Base-by-base conservation (phyloP, 2,888 invertebrate species). In the Abscondita cerata region DNA sequence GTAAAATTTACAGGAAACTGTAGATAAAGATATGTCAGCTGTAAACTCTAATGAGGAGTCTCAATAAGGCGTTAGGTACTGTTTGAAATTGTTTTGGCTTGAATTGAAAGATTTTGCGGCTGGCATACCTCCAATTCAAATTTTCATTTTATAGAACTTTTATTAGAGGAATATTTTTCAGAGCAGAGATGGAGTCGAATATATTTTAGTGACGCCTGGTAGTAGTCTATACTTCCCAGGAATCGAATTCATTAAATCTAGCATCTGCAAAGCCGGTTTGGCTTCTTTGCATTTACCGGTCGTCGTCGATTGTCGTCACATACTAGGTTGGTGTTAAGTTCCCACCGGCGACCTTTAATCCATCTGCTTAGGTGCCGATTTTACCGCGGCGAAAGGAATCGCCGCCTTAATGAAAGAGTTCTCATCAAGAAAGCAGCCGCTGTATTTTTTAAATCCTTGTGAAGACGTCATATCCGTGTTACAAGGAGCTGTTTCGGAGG, bases 371-470 rank as follows among this genome's bases (percentile, higher is more conserved):
- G 92, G 91, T 34, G 91, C 92, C 0, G 94, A 94, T 81, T 94
- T 93, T 76, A 94, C 93, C 5, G 93, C 93, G 13, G 93, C 93
- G 0, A 91, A 92, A 81, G 93, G 93, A 44, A 88, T 93, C 67
- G 90, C 91, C 18, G 87, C 91, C 0, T 76, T 93, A 46, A 89
- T 92, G 1, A 86, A 86, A 62, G 91, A 92, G 64, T 85, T 93
- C 51, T 84, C 85, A 1, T 83, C 85, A 2, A 84, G 90, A 20
- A 89, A 90, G 11, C 92, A 92, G 68, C 88, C 88, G 0, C 78
- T 93, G 1, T 89, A 91, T 63, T 84, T 93, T 57, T 82, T 91
- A 60, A 86, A 89, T 64, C 87, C 89, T 0, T 82, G 87, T 6
- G 84, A 86, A 1, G 87, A 85, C 64, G 89, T 92, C 2, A 84